Base-by-base conservation (phyloP, 2,797 vertebrate species). In the Esox lucius region DNA sequence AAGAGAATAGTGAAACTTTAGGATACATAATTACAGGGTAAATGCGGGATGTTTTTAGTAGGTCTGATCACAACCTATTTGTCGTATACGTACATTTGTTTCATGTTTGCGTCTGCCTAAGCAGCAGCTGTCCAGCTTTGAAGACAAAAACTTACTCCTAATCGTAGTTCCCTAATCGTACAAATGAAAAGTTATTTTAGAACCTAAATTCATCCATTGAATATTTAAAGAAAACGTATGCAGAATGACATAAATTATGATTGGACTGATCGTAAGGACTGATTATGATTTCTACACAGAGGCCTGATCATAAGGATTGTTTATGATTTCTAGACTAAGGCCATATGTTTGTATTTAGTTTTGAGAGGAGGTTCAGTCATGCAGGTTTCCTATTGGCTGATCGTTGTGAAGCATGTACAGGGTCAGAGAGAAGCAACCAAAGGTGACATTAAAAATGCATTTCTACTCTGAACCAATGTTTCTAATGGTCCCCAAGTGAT, bases 271-370 rank as follows among this genome's bases (percentile, higher is more conserved):
- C n/a, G n/a, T n/a, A n/a, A n/a, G n/a, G n/a, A n/a, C n/a, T 49
- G 42, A 79, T 68, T 31, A 19, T n/a, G 11, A 61, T 48, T n/a
- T 51, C 51, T 59, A 42, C 24, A 69, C 31, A 68, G 68, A 70
- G 28, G 28, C 28, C 28, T 31, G 28, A 3, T 31, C 28, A 31
- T 31, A 31, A 31, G 28, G 28, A 31, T 28, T 51, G 42, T 79
- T 68, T 22, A 15, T n/a, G 12, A 62, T 51, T 24, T 53, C 42
- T 62, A 33, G n/a, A 66, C 26, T 68, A 66, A 70, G 24, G 33
- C 79, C 91, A 93, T 84, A 76, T 93, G 92, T 90, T 90, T 84
- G 71, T 70, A 75, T 84, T 92, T 91, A 92, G 88, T 66, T 51
- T 71, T 1, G 75, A 91, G 91, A 92, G 92, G 92, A 89, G 91